A percentile compares a stretch with the other conserved stretches of the same genome.
Evolutionary conservation across 1,140 invertebrate genomes (phyloP).

Genomic region (Zaprionus camerounensis): DNA sequence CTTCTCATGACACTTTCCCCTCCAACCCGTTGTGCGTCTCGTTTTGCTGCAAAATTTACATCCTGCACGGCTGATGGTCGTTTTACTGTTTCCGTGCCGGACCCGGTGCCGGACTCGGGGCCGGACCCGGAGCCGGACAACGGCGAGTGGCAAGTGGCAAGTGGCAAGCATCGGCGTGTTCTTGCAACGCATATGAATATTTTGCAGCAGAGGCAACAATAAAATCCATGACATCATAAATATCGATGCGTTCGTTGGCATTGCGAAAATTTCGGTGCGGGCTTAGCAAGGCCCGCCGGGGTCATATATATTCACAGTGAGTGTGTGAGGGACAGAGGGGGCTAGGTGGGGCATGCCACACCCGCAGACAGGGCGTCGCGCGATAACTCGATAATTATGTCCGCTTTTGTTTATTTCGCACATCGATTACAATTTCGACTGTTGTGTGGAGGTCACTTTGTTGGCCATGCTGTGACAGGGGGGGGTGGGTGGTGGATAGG

Average conservation of each 20-base stretch:
- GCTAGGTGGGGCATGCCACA: conserved; percentile 44
- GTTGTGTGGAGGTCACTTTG: conserved; percentile 36
- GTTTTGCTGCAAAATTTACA: conserved; percentile 81
- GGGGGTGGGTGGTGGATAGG: background rate
- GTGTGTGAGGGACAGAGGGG: background rate
- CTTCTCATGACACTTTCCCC: background rate
- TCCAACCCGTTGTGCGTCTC: conserved; percentile 67
- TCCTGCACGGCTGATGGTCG: conserved; percentile 82
- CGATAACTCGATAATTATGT: conserved; percentile 84
- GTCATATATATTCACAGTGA: conserved; percentile 38
- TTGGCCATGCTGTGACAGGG: background rate
- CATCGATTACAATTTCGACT: conserved; percentile 83
- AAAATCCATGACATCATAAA: conserved; percentile 84
- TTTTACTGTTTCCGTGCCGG: conserved; percentile 79
- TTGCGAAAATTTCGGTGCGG: conserved; percentile 79
- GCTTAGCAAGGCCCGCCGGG: conserved; percentile 59
- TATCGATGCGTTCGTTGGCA: conserved; percentile 75
- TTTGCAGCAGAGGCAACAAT: conserved; percentile 80
- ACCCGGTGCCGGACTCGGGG: conserved; percentile 17
- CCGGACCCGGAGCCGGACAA: conserved; percentile 17
- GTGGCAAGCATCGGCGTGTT: conserved; percentile 18
- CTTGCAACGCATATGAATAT: conserved; percentile 75
- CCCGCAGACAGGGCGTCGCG: conserved; percentile 77
- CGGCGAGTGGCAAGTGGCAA: conserved; percentile 28
- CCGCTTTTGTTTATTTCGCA: conserved; percentile 84